Percentiles rank a stretch among this genome's conserved stretches.
phyloP scores from a whole-genome alignment of 2,797 vertebrate genomes.

The Austrolebias charrua region DNA sequence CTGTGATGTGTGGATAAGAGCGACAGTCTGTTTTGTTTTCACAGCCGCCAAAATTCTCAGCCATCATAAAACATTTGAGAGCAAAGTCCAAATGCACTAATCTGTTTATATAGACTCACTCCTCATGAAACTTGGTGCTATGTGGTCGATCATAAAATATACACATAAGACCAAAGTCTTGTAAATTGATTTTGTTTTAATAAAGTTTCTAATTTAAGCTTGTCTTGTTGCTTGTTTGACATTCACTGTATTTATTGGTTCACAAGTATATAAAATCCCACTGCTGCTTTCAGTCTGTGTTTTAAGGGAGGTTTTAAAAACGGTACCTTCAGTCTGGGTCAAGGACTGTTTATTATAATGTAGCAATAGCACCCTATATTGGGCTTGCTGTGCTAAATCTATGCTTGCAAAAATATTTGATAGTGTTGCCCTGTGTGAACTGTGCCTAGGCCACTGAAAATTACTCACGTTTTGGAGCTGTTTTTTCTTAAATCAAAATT shows the following conservation, averaged over 20 bases:
- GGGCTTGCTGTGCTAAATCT: too few relatives aligned
- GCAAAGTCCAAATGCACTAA: constrained; percentile 33
- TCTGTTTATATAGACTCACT: not conserved
- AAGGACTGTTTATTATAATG: too few relatives aligned
- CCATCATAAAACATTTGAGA: constrained; percentile 19
- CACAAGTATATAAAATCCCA: too few relatives aligned
- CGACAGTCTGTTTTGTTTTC: not conserved
- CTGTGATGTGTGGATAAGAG: not conserved
- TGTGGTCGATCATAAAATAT: constrained; percentile 7
- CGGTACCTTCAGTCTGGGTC: too few relatives aligned
- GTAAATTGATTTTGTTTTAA: not conserved
- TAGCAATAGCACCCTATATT: too few relatives aligned
- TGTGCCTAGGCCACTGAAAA: too few relatives aligned
- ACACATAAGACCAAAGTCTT: constrained; percentile 1
- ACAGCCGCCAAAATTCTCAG: not conserved
- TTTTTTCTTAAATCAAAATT: too few relatives aligned
- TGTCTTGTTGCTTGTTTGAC: not conserved
- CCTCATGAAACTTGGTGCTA: not conserved
- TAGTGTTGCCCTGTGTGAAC: too few relatives aligned
- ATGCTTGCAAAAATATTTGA: too few relatives aligned
- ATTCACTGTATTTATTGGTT: not conserved
- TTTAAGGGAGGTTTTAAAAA: too few relatives aligned
- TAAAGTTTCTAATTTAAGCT: constrained; percentile 5
- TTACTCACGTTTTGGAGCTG: too few relatives aligned
- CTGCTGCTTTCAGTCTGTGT: too few relatives aligned